Base-by-base conservation (phyloP, 2,113 vertebrate genomes). In the Bucco capensis region DNA sequence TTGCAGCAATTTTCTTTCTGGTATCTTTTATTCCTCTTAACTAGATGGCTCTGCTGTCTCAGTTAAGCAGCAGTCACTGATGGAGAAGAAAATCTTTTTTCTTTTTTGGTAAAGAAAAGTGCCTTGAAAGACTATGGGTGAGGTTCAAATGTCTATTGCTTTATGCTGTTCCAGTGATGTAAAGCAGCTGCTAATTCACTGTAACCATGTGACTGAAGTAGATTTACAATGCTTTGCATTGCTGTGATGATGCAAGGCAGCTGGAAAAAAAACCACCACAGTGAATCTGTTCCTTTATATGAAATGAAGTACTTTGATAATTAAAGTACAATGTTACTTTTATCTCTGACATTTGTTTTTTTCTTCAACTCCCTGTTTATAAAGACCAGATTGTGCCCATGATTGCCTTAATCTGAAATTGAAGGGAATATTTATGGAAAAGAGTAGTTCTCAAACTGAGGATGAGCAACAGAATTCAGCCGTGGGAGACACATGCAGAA, bases 311-410 rank as follows among this genome's bases (percentile, higher is more conserved):
- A 86, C 79, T 90, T 86, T 49, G 31, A 71, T 88, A 94, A 93
- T 93, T 93, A 69, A 46, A 83, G 57, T 95, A 93, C 80, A 92
- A 50, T 81, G 44, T 24, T 81, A 57, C 61, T 94, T 95, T 90
- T 81, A 86, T 88, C 83, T 88, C 80, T 89, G 73, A 88, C 80
- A 40, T 88, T 91, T 91, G 23, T 23, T 77, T 86, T 83, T 87
- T 79, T 57, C 35, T 90, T 92, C 73, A 71, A 42, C 53, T 94
- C 57, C 28, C n/a, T 91, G 40, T 78, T 94, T 93, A 77, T 82
- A 81, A 86, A 86, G 73, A 83, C 40, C 58, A 90, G 77, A 73
- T 72, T 93, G 53, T 86, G 33, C 33, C 76, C 3, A 2, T 46
- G 53, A 64, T 90, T 64, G 10, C 46, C 73, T 61, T 91, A 61